A percentile compares a stretch with the other conserved stretches of the same genome.
Evolutionary conservation across 2,113 vertebrate genomes (phyloP).

Genomic region (Axis porcinus): DNA sequence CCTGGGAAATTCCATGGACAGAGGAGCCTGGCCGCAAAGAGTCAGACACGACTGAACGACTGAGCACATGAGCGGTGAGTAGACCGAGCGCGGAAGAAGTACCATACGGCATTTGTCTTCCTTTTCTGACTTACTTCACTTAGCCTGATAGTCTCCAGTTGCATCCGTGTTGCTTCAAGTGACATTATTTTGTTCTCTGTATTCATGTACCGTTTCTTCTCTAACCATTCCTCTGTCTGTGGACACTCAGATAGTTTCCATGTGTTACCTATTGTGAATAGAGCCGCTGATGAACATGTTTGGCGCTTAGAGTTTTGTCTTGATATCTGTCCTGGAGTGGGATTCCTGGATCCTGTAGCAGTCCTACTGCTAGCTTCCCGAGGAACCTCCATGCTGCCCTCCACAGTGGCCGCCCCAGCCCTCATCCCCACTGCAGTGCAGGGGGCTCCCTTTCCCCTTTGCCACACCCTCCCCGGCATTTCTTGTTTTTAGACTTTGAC

Average conservation of each 20-base stretch:
- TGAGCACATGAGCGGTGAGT: not conserved
- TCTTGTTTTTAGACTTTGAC: not conserved
- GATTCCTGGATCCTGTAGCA: too few relatives aligned
- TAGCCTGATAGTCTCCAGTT: not conserved
- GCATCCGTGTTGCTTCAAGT: not conserved
- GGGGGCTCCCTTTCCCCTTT: not conserved
- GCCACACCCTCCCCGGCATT: not conserved
- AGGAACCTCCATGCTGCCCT: not conserved
- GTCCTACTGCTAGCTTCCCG: not conserved
- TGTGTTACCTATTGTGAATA: not conserved
- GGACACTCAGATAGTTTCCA: not conserved
- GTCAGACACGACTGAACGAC: not conserved
- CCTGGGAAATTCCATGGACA: not conserved
- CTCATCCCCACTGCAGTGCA: not conserved
- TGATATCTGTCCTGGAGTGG: not conserved
- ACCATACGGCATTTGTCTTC: not conserved
- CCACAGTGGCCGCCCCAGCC: not conserved
- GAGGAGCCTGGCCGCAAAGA: not conserved
- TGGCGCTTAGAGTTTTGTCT: not conserved
- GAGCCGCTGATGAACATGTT: not conserved
- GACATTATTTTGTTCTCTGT: not conserved
- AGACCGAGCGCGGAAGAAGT: rapidly evolving
- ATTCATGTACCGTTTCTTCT: not conserved
- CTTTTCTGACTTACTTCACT: not conserved
- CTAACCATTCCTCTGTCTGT: not conserved